These are phyloP conservation scores for Athrips mouffetella DNA, from an alignment of 2,888 invertebrate species.

Conservation along the genomic window DNA sequence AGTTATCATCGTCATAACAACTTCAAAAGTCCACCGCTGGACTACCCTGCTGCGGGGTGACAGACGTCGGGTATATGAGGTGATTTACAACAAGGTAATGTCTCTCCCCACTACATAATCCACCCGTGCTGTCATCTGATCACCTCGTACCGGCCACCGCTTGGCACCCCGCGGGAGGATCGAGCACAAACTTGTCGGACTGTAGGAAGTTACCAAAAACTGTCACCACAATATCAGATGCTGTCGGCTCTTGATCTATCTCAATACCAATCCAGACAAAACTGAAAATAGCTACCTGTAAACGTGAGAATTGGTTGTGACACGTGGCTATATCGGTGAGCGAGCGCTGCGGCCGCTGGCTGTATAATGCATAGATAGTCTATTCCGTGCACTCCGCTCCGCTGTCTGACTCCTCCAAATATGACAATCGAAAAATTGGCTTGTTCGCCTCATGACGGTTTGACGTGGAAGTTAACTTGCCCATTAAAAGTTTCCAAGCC, in stretches of 20 bases:
- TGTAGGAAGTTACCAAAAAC: too few species aligned
- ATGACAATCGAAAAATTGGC: constrained; percentile 49
- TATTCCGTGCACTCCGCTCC: constrained; percentile 12
- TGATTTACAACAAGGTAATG: too few species aligned
- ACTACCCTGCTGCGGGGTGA: too few species aligned
- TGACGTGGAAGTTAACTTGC: constrained; percentile 30
- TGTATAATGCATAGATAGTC: constrained; percentile 56
- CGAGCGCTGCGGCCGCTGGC: constrained; percentile 47
- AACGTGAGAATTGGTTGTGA: constrained; percentile 72
- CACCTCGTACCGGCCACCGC: too few species aligned
- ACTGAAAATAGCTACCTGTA: constrained; percentile 67
- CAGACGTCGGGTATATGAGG: too few species aligned
- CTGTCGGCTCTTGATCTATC: neutral
- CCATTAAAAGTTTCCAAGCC: constrained; percentile 18
- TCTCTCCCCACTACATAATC: too few species aligned
- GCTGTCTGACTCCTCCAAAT: constrained; percentile 40
- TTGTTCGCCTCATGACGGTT: constrained; percentile 37
- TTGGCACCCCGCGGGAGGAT: too few species aligned
- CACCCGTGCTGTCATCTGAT: too few species aligned
- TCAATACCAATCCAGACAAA: constrained; percentile 39
- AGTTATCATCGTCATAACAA: too few species aligned
- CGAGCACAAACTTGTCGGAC: too few species aligned
- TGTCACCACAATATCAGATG: neutral
- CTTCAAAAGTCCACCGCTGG: too few species aligned
- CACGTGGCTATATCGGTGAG: constrained; percentile 54